phyloP scores from a whole-genome alignment of 2,888 invertebrate genomes.

The Seira sanloemensis region DNA sequence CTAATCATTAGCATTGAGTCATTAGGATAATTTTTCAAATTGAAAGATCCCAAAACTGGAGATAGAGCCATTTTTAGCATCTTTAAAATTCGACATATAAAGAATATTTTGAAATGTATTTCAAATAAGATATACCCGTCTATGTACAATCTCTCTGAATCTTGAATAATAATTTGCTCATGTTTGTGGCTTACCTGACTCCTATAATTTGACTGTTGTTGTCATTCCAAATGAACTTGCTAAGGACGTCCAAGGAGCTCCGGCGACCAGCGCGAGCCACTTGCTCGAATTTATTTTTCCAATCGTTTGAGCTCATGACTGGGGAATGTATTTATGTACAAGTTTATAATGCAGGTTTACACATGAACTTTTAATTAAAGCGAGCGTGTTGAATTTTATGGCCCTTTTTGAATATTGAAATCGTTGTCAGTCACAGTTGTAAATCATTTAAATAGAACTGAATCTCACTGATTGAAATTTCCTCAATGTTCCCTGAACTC shows the following conservation, averaged over 20 bases:
- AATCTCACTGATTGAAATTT: not conserved
- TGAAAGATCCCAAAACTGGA: not conserved
- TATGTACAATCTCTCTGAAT: too few relatives aligned
- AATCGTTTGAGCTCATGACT: not conserved
- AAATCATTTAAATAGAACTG: not conserved
- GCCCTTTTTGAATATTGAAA: not conserved
- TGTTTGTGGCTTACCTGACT: too few relatives aligned
- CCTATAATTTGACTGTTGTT: not conserved
- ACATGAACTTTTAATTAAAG: not conserved
- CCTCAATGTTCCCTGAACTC: too few relatives aligned
- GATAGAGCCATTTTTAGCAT: not conserved
- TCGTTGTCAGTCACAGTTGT: not conserved
- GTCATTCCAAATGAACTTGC: slow-evolving; percentile 26
- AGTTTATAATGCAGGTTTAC: not conserved
- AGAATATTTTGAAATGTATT: too few relatives aligned
- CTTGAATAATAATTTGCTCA: too few relatives aligned
- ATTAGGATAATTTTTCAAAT: slow-evolving; percentile 39
- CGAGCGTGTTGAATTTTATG: too few relatives aligned
- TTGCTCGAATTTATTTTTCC: slow-evolving; percentile 41
- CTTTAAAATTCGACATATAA: not conserved
- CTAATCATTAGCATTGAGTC: slow-evolving; percentile 37
- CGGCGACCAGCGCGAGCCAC: slow-evolving; percentile 31
- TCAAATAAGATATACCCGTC: too few relatives aligned
- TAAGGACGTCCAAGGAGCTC: slow-evolving; percentile 35
- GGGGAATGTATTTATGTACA: too few relatives aligned